Conservation (phyloP, 2,797 vertebrate species). For the Paratrypauchen microcephalus region DNA sequence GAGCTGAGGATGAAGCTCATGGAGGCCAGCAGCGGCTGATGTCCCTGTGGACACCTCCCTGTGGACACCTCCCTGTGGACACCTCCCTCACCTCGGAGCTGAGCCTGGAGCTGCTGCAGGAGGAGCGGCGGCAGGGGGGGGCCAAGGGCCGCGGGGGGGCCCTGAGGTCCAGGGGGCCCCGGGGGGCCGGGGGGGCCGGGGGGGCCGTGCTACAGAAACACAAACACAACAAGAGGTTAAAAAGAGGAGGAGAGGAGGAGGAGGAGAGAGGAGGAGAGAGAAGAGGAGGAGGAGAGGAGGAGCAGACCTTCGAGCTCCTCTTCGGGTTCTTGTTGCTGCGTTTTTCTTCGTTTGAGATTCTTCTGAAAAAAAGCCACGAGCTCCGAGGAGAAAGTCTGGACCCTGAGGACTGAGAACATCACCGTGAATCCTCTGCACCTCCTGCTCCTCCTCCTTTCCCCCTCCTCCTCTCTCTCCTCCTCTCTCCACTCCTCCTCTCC, state of each 20-base stretch:
- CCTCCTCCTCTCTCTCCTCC: too few species aligned
- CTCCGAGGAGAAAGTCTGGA: not conserved
- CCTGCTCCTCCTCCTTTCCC: not conserved
- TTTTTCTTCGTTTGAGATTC: not conserved
- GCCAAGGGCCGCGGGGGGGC: too few species aligned
- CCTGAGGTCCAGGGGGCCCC: not conserved
- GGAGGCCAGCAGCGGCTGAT: too few species aligned
- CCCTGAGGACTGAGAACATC: not conserved
- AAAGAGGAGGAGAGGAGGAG: too few species aligned
- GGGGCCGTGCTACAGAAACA: not conserved
- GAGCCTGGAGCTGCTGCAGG: not conserved
- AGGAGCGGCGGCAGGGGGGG: not conserved
- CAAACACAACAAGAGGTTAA: not conserved
- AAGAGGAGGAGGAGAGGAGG: not conserved
- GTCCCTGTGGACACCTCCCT: too few species aligned
- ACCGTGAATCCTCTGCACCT: not conserved
- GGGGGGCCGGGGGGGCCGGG: too few species aligned
- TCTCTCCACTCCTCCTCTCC: too few species aligned
- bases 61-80: too few species aligned
- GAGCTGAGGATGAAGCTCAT: too few species aligned
- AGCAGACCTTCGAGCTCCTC: not conserved
- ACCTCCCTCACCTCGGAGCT: not conserved
- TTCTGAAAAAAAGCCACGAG: not conserved
- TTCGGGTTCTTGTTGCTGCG: not conserved
- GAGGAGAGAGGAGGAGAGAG: too few species aligned